Evolutionary conservation across 2,888 invertebrate genomes (phyloP).

Genomic region (Sarcophaga carnaria): DNA sequence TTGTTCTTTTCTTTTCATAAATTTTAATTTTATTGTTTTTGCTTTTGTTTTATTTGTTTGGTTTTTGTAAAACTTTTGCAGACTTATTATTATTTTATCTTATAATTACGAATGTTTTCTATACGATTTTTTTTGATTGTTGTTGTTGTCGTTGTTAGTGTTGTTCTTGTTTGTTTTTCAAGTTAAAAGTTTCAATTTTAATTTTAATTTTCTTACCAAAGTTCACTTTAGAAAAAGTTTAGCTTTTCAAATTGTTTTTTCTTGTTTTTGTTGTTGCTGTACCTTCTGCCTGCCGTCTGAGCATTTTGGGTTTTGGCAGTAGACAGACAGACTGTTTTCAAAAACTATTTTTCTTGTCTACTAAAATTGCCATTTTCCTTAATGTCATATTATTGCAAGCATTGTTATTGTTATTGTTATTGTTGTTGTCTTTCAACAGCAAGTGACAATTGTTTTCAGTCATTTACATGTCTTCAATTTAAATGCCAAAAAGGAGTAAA

Average conservation of each 20-base stretch:
- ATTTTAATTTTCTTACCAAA: conserved; percentile 56
- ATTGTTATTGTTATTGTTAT: conserved; percentile 26
- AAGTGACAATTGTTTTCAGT: conserved; percentile 69
- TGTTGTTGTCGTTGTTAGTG: not conserved
- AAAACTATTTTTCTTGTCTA: conserved; percentile 64
- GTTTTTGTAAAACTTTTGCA: conserved; percentile 48
- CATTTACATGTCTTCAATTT: conserved; percentile 66
- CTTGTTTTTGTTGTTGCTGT: conserved; percentile 22
- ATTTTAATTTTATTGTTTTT: conserved; percentile 7
- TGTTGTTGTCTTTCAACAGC: conserved; percentile 44
- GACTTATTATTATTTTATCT: conserved; percentile 48
- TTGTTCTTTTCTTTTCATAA: not conserved
- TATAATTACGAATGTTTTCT: conserved; percentile 52
- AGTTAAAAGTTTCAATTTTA: conserved; percentile 19
- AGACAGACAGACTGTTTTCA: conserved; percentile 42
- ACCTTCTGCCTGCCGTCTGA: conserved; percentile 11
- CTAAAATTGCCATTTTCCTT: conserved; percentile 62
- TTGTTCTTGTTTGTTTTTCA: not conserved
- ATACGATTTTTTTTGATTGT: conserved; percentile 7
- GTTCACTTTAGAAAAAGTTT: conserved; percentile 55
- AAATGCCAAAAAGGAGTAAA: conserved; percentile 37
- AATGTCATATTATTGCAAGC: conserved; percentile 47
- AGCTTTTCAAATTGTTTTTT: conserved; percentile 11
- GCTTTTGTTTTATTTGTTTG: conserved; percentile 7
- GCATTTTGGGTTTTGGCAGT: conserved; percentile 10